phyloP scores from a whole-genome alignment of 64 coral and sea anemone genomes.

The Orbicella faveolata region DNA sequence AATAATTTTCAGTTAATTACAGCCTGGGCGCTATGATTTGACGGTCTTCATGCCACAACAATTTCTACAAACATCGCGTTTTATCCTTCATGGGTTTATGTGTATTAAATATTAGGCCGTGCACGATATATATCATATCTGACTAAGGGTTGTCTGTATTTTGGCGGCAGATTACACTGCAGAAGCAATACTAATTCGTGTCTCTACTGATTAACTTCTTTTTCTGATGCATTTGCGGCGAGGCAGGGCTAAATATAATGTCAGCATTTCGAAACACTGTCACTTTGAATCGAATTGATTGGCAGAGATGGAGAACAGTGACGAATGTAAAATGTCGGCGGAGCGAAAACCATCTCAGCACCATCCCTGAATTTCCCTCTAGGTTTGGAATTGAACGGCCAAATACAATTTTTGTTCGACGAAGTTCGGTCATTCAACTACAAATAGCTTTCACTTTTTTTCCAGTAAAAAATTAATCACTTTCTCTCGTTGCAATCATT shows the following conservation, averaged over 20 bases:
- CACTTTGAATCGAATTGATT: not conserved
- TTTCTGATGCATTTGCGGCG: not conserved
- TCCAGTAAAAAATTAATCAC: not conserved
- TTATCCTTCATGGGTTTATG: not conserved
- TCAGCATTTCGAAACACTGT: not conserved
- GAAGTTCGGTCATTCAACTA: not conserved
- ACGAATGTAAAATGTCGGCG: too few species aligned
- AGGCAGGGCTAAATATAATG: not conserved
- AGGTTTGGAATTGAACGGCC: not conserved
- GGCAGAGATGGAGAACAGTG: not conserved
- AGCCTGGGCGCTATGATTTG: not conserved
- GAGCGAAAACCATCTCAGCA: too few species aligned
- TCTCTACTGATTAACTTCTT: not conserved
- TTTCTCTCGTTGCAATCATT: not conserved
- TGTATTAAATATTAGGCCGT: too few species aligned
- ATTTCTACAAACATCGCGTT: not conserved
- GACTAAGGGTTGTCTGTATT: too few species aligned
- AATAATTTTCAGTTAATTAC: conserved; percentile 3
- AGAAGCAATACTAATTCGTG: not conserved
- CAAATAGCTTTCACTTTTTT: not conserved
- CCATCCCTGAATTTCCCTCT: too few species aligned
- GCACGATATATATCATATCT: too few species aligned
- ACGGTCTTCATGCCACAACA: not conserved
- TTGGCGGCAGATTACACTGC: too few species aligned
- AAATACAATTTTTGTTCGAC: not conserved